phyloP scores from a whole-genome alignment of 2,797 vertebrate genomes.

The Dromococcyx pavoninus region DNA sequence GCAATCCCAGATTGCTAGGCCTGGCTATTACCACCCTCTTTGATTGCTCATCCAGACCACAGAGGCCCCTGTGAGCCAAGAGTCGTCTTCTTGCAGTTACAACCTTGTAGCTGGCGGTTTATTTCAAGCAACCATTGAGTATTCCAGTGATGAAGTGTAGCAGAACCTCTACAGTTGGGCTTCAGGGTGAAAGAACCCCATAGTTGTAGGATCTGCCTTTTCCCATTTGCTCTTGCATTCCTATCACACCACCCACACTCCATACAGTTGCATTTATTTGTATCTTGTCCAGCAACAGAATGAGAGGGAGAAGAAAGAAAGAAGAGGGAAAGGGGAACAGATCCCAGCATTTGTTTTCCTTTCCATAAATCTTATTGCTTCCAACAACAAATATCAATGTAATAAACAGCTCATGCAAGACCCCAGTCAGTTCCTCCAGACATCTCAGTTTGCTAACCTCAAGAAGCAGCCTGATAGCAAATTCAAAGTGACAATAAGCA shows the following conservation, averaged over 20 bases:
- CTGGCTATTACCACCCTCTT: background rate
- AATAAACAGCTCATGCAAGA: background rate
- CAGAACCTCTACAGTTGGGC: background rate
- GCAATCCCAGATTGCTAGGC: background rate
- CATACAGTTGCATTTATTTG: background rate
- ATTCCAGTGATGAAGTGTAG: background rate
- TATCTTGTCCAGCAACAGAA: background rate
- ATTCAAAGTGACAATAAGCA: background rate
- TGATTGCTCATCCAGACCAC: slow-evolving; percentile 17
- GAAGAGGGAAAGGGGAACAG: background rate
- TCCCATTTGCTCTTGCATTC: background rate
- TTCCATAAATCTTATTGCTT: background rate
- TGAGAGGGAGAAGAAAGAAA: background rate
- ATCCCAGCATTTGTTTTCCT: background rate
- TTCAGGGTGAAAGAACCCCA: background rate
- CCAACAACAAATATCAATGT: background rate
- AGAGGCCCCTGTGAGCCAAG: background rate
- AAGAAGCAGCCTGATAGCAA: background rate
- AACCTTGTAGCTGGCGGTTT: background rate
- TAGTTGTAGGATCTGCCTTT: background rate
- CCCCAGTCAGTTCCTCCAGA: background rate
- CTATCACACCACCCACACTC: background rate
- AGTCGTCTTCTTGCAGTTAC: background rate
- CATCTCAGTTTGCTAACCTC: background rate
- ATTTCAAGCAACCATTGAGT: fast-evolving